Percentiles rank a stretch among this genome's conserved stretches.
phyloP scores from a whole-genome alignment of 2,888 invertebrate genomes.

The Hypomecis atomaria region DNA sequence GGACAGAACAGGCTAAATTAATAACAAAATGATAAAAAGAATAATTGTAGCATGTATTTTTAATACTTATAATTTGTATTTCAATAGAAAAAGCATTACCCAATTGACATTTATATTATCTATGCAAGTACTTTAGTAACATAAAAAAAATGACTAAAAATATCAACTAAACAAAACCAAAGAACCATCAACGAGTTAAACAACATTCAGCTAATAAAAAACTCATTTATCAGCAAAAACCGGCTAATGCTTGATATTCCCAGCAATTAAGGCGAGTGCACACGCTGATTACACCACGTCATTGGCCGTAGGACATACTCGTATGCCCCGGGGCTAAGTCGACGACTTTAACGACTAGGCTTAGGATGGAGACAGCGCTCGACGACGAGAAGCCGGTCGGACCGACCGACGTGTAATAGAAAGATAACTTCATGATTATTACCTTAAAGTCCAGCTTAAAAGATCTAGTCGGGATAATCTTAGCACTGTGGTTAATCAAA shows the following conservation, averaged over 20 bases:
- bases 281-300: constrained; percentile 13
- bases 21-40: too few species aligned
- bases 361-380: background rate
- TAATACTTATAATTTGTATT: too few species aligned
- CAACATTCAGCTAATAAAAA: constrained; percentile 2
- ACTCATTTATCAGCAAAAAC: constrained; percentile 18
- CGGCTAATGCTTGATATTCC: constrained; percentile 20
- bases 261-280: constrained; percentile 24
- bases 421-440: too few species aligned
- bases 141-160: background rate
- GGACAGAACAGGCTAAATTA: too few species aligned
- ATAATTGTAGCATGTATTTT: too few species aligned
- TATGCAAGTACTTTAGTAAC: too few species aligned
- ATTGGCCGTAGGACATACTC: background rate
- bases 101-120: too few species aligned
- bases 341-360: background rate
- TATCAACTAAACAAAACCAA: constrained; percentile 12
- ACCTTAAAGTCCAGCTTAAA: too few species aligned
- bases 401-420: background rate
- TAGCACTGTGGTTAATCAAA: too few species aligned
- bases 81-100: too few species aligned
- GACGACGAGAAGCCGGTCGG: background rate
- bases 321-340: constrained; percentile 20
- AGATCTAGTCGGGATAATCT: too few species aligned
- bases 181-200: constrained; percentile 10